Conservation (phyloP, 2,888 invertebrate genomes). For the Leptopilina drosophilae region DNA sequence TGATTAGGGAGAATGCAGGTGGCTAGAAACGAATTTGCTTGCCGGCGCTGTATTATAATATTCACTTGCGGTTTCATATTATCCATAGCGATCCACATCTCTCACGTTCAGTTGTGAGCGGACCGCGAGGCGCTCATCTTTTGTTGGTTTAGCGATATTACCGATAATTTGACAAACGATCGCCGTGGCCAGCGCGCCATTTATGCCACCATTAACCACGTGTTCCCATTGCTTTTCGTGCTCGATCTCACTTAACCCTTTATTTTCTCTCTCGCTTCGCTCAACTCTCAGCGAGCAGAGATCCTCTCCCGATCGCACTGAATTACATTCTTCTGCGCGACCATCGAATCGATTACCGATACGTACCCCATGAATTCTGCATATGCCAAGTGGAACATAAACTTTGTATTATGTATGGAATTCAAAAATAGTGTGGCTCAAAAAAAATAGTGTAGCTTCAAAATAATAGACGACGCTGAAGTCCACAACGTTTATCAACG, state of each 20-base stretch:
- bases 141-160: conserved; percentile 76
- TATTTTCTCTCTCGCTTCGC: conserved; percentile 42
- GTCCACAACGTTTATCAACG: too few species aligned
- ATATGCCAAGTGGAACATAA: conserved; percentile 33
- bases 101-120: conserved; percentile 27
- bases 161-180: conserved; percentile 76
- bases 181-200: conserved; percentile 61
- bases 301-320: conserved; percentile 10
- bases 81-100: conserved; percentile 9
- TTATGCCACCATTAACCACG: conserved; percentile 66
- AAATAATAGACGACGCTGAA: too few species aligned
- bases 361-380: not conserved
- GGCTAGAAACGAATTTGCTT: conserved; percentile 21
- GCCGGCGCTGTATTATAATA: not conserved
- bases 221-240: conserved; percentile 51
- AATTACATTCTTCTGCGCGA: conserved; percentile 34
- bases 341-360: conserved; percentile 25
- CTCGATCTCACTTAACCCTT: conserved; percentile 51
- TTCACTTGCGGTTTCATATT: conserved; percentile 35
- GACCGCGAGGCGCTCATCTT: conserved; percentile 55
- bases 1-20: conserved; percentile 1
- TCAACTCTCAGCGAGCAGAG: not conserved
- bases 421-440: conserved; percentile 19
- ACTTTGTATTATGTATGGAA: conserved; percentile 21
- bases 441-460: too few species aligned